Percentiles rank a stretch among this genome's conserved stretches.
phyloP scores from a whole-genome alignment of 2,113 vertebrate genomes.

The Psephotus haematonotus region DNA sequence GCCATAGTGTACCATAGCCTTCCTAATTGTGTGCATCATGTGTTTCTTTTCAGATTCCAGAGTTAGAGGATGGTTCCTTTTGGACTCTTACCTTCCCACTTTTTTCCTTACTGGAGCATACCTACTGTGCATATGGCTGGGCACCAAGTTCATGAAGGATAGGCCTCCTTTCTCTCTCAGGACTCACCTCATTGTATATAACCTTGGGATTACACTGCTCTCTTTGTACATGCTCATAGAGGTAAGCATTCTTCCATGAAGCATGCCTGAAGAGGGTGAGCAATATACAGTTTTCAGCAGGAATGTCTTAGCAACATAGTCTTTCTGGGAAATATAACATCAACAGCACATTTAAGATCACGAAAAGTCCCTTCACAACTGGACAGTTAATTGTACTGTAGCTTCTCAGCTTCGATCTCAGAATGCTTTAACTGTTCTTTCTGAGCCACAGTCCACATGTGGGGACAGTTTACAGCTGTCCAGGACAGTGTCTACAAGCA shows the following conservation, averaged over 20 bases:
- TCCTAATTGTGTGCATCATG: neutral
- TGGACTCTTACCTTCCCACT: constrained; percentile 88
- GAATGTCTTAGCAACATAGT: neutral
- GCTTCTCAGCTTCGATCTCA: neutral
- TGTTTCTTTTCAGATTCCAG: constrained; percentile 78
- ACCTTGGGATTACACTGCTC: constrained; percentile 84
- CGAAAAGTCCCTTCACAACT: neutral
- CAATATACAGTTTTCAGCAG: neutral
- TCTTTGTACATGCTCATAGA: constrained; percentile 87
- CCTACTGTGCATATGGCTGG: constrained; percentile 82
- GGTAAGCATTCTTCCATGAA: constrained; percentile 66
- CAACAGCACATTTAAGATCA: neutral
- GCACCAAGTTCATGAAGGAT: constrained; percentile 83
- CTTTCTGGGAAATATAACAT: neutral
- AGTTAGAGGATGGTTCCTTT: constrained; percentile 86
- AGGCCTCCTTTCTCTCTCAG: constrained; percentile 83
- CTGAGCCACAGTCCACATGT: neutral
- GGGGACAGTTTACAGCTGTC: neutral
- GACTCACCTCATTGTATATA: constrained; percentile 82
- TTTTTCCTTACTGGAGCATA: constrained; percentile 80
- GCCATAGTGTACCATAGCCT: neutral
- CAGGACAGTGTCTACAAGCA: neutral
- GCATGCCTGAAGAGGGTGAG: fast-evolving
- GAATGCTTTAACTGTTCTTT: neutral
- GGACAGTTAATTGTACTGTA: neutral